phyloP scores from a whole-genome alignment of 1,140 invertebrate species.

The Macrostomum lignano region DNA sequence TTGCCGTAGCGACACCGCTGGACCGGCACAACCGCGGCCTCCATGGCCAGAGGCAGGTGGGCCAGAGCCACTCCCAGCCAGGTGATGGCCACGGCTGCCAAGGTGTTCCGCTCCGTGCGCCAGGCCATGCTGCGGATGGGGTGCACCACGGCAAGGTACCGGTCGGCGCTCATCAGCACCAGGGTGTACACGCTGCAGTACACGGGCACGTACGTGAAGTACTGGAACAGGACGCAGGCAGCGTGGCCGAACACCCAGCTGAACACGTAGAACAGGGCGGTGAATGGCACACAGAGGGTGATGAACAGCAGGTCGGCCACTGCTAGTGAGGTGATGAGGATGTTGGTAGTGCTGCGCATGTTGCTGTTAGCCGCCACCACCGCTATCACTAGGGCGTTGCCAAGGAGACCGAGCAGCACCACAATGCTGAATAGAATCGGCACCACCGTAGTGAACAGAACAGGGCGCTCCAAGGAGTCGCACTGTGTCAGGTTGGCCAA shows the following conservation, averaged over 20 bases:
- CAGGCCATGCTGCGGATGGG: conserved; percentile 58
- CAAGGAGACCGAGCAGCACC: conserved; percentile 51
- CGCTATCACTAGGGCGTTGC: conserved; percentile 53
- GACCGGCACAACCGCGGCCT: conserved; percentile 38
- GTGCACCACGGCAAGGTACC: conserved; percentile 73
- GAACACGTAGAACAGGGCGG: conserved; percentile 25
- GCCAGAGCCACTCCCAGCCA: conserved; percentile 47
- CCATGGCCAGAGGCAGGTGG: conserved; percentile 42
- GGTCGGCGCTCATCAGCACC: conserved; percentile 71
- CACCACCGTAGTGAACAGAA: too few species aligned
- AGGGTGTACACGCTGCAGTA: conserved; percentile 73
- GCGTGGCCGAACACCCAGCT: conserved; percentile 58
- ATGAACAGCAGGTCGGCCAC: conserved; percentile 68
- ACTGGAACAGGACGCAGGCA: conserved; percentile 63
- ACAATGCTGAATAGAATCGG: conserved; percentile 66
- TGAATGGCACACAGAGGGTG: conserved; percentile 41
- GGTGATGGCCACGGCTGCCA: conserved; percentile 35
- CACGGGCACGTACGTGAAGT: conserved; percentile 42
- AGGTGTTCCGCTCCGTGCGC: conserved; percentile 55
- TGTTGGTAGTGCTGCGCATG: conserved; percentile 69
- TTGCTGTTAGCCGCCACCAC: conserved; percentile 53
- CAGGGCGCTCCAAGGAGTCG: too few species aligned
- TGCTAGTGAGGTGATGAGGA: conserved; percentile 36
- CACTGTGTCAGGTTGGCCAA: too few species aligned
- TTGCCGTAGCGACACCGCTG: too few species aligned